phyloP scores from a whole-genome alignment of 2,797 vertebrate genomes.

The Amphiprion clarkii region DNA sequence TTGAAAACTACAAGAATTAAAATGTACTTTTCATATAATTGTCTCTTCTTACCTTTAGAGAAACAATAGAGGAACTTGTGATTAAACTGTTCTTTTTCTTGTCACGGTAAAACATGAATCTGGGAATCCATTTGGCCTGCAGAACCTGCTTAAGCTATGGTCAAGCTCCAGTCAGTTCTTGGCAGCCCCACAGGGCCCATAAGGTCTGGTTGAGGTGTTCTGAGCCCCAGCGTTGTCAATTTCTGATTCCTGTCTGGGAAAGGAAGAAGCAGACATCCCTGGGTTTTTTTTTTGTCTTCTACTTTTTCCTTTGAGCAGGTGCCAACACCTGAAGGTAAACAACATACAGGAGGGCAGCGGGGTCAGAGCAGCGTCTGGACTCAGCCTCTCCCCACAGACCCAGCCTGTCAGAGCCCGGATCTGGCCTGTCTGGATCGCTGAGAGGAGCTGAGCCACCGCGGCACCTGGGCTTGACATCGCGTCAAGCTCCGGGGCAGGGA shows the following conservation, averaged over 20 bases:
- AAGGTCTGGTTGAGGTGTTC: conserved; percentile 76
- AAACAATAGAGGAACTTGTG: conserved; percentile 76
- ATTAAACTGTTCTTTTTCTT: conserved; percentile 68
- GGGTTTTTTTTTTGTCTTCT: conserved; percentile 9
- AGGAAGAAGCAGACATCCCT: conserved; percentile 65
- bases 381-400: conserved; percentile 76
- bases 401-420: conserved; percentile 78
- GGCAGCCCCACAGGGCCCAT: conserved; percentile 77
- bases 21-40: not conserved
- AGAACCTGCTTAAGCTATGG: conserved; percentile 78
- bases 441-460: conserved; percentile 57
- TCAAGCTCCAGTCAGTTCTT: conserved; percentile 81
- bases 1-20: conserved; percentile 3
- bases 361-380: conserved; percentile 78
- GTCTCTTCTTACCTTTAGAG: not conserved
- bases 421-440: conserved; percentile 74
- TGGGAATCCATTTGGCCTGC: conserved; percentile 54
- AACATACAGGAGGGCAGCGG: conserved; percentile 74
- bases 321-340: conserved; percentile 81
- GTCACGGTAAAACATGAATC: conserved; percentile 49
- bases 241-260: conserved; percentile 76
- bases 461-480: conserved; percentile 73
- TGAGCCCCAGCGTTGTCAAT: conserved; percentile 75
- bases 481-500: conserved; percentile 68
- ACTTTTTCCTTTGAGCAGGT: conserved; percentile 59